Evolutionary conservation across 2,797 vertebrate genomes (phyloP), one percentile per base, ranked within the genome.

Genomic region (Rhinatrema bivittatum): DNA sequence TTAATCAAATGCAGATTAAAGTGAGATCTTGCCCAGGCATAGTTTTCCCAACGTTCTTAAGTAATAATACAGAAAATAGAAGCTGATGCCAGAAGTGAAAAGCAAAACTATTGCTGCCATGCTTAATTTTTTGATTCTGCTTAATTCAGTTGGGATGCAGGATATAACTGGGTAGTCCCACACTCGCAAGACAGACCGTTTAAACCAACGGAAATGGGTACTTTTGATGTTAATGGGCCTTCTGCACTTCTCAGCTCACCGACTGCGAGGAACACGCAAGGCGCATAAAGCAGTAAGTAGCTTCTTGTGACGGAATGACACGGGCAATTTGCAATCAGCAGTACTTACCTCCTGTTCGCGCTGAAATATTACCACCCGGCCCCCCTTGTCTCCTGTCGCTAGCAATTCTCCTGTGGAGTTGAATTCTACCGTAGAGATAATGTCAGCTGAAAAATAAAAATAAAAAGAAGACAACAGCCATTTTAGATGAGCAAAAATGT

Each of bases 341-440:
- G 50, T 64, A 72, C 76, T 83, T 74, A 97, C 93, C 93, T 94
- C 93, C 84, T 97, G 93, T 77, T 97, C 93, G 67, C 93, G 89
- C 59, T 97, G 93, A 77, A 97, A 97, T 84, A 97, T 94, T 63
- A 97, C 93, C 78, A 97, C 93, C 59, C 93, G 84, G 62, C 93
- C 93, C 78, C 93, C 93, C 81, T 96, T 97, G 85, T 97, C 93
- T 72, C 93, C 93, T 51, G 93, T 97, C 62, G 93, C 93, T 81
- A 97, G 82, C 63, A 97, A 81, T 81, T 97, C 93, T 83, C 93
- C 93, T 2, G 93, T 91, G 79, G 91, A 88, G 87, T 96, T 96
- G 88, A 97, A 97, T 84, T 97, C 93, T 68, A 96, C 93, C 48
- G 93, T 96, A 68, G 93, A 97, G 90, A 97, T 97, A 85, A 97